Percentiles rank a stretch among this genome's conserved stretches.
Evolutionary conservation across 2,797 vertebrate genomes (phyloP).

Genomic region (Parauchenoglanis ngamensis): DNA sequence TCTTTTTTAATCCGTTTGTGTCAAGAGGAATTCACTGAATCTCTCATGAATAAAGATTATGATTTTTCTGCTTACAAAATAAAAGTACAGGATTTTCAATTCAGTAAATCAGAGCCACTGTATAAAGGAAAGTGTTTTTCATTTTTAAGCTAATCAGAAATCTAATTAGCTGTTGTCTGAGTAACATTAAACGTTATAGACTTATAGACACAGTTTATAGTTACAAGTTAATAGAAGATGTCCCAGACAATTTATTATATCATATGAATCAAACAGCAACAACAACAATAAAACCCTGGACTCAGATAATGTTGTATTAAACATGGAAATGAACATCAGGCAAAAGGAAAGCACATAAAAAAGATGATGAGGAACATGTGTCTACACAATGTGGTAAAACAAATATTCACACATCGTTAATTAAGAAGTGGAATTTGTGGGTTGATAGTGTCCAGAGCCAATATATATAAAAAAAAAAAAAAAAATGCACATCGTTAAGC

Average conservation of each 20-base stretch:
- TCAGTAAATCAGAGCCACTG: not conserved
- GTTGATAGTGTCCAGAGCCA: not conserved
- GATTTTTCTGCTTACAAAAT: not conserved
- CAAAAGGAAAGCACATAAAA: not conserved
- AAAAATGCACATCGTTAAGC: not conserved
- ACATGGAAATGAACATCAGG: not conserved
- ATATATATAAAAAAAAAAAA: not conserved
- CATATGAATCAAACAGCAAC: not conserved
- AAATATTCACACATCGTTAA: not conserved
- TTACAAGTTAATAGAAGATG: not conserved
- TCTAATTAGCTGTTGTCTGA: not conserved
- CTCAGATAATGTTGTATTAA: not conserved
- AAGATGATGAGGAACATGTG: not conserved
- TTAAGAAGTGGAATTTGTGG: conserved; percentile 1
- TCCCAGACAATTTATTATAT: not conserved
- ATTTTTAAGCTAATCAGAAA: not conserved
- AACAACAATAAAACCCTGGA: not conserved
- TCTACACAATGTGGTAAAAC: not conserved
- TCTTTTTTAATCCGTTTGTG: not conserved
- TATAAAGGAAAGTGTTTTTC: not conserved
- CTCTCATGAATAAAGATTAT: not conserved
- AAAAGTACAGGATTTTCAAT: not conserved
- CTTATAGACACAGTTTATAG: not conserved
- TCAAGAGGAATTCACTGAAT: not conserved
- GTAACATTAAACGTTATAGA: not conserved